phyloP scores from a whole-genome alignment of 1,140 invertebrate species.

The Sarcophaga peregrina region DNA sequence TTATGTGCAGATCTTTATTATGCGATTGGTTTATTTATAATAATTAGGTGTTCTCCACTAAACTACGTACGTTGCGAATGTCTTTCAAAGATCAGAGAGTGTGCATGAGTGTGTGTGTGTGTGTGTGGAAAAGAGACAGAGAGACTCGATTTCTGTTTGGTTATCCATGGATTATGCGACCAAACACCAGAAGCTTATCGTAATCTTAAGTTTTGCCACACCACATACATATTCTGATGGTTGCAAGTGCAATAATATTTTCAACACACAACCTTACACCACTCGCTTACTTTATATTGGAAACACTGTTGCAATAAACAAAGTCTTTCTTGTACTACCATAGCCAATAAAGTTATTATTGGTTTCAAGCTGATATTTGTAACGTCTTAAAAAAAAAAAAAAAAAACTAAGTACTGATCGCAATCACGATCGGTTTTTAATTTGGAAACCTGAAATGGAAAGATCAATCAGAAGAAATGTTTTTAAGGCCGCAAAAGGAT shows the following conservation, averaged over 20 bases:
- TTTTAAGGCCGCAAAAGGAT: no score
- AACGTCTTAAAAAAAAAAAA: no score
- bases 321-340: no score
- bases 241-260: slow-evolving; percentile 37
- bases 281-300: not conserved
- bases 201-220: slow-evolving; percentile 40
- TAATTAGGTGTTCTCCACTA: slow-evolving; percentile 62
- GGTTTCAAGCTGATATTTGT: no score
- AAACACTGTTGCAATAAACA: slow-evolving; percentile 10
- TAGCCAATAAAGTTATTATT: no score
- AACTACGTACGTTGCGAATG: not conserved
- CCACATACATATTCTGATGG: slow-evolving; percentile 37
- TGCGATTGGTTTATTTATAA: slow-evolving; percentile 67
- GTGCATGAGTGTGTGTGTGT: not conserved
- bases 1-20: slow-evolving; percentile 62
- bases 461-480: no score
- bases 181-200: slow-evolving; percentile 49
- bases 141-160: not conserved
- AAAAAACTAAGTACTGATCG: not conserved
- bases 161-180: slow-evolving; percentile 40
- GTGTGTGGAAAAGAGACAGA: no score
- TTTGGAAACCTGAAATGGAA: not conserved
- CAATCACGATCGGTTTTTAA: not conserved
- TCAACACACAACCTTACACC: not conserved
- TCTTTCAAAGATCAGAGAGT: not conserved